These are phyloP conservation scores for Ibidorhyncha struthersii DNA, from an alignment of 2,113 vertebrate genomes.

Conservation along the genomic window DNA sequence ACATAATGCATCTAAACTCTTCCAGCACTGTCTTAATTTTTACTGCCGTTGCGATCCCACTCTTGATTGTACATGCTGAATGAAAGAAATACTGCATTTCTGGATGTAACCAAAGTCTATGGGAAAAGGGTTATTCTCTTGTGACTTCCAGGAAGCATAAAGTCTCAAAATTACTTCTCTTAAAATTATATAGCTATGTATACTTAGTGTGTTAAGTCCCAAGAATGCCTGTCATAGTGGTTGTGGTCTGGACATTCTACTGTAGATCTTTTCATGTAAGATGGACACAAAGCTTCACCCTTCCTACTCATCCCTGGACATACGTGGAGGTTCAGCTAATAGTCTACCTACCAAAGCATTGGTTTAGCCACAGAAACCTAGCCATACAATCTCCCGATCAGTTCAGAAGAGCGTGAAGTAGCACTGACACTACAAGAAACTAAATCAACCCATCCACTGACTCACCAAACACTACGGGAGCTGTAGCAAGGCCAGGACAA, in stretches of 20 bases:
- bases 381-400: background rate
- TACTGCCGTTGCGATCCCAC: background rate
- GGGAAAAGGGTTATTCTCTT: background rate
- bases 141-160: background rate
- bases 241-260: background rate
- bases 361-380: background rate
- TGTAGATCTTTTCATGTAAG: background rate
- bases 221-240: background rate
- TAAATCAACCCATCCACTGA: background rate
- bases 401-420: background rate
- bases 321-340: background rate
- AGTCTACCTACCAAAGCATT: background rate
- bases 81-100: background rate
- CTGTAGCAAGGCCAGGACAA: background rate
- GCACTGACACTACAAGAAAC: background rate
- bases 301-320: background rate
- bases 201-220: background rate
- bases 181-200: background rate
- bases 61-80: background rate
- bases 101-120: background rate
- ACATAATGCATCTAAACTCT: background rate
- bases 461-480: background rate
- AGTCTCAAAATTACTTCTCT: background rate
- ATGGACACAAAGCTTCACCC: background rate
- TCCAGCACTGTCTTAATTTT: background rate